Evolutionary conservation across 2,113 vertebrate species (phyloP), one percentile per base, ranked within the genome.

Genomic region (Stomatorhinus ivindoensis): DNA sequence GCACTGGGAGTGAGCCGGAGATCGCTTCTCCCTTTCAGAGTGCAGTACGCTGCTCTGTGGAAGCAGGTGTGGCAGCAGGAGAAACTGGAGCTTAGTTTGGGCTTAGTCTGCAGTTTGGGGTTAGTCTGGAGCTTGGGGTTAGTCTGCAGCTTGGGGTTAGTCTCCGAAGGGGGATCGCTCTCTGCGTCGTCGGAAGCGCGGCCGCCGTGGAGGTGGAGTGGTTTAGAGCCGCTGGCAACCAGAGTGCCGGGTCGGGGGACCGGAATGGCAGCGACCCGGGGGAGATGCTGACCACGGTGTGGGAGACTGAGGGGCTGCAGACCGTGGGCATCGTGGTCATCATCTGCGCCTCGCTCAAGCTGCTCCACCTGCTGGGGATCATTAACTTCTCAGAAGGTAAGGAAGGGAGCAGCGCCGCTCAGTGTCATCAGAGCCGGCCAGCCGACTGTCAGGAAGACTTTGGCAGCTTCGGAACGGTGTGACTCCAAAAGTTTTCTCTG

Each of bases 371-470:
- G 93, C 96, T 99, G 93, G 98, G 98, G 94, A 96, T 99, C 94
- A 99, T 99, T 96, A 98, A 97, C 97, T 99, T 99, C 96, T 98
- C 98, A 4, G 97, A 99, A 97, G 98, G 98, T 99, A 99, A 99
- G 73, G 35, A 39, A 13, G 73, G 27, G 95, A 94, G 3, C 87
- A 1, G 51, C 42, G 0, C 5, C 3, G 35, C 48, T 0, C n/a
- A 15, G 15, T 1, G 35, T 11, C 51, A 2, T 9, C 44, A 47
- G 83, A 50, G 50, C 85, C 3, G 50, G 39, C 19, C n/a, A 31
- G 61, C 61, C 13, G 85, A 11, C 61, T 11, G 61, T 11, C 61
- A 27, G n/a, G 61, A 13, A 11, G 27, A 69, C 61, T 69, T 69
- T 27, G 61, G 61, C n/a, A 31, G 27, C 61, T 19, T 80, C 15